Percentiles rank a stretch among this genome's conserved stretches.
Evolutionary conservation across 2,797 vertebrate genomes (phyloP).

Genomic region (Cephalopachus bancanus): DNA sequence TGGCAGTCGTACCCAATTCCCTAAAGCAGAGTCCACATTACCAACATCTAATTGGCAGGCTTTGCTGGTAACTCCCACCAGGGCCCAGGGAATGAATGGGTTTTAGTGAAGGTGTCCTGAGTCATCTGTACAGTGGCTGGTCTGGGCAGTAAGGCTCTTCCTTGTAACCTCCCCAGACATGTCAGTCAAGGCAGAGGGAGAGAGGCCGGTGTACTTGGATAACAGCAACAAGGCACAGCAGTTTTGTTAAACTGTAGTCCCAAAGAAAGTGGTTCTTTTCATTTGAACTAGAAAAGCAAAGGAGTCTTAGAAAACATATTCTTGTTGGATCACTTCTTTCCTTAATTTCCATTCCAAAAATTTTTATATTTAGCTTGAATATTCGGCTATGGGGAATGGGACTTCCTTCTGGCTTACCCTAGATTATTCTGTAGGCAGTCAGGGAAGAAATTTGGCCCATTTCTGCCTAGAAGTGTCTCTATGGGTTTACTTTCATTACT

Average conservation of each 20-base stretch:
- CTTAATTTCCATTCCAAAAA: conserved; percentile 56
- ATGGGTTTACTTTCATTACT: conserved; percentile 38
- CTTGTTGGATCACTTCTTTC: conserved; percentile 34
- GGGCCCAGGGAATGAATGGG: conserved; percentile 88
- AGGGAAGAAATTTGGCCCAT: conserved; percentile 11
- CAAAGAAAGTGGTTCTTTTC: conserved; percentile 69
- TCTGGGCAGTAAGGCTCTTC: conserved; percentile 77
- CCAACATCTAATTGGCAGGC: conserved; percentile 88
- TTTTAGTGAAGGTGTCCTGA: conserved; percentile 88
- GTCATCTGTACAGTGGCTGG: conserved; percentile 84
- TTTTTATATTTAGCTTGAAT: conserved; percentile 62
- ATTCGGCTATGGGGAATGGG: background rate
- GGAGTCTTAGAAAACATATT: background rate
- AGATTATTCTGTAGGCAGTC: conserved; percentile 51
- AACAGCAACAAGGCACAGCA: background rate
- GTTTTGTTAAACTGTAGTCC: conserved; percentile 56
- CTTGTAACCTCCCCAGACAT: conserved; percentile 84
- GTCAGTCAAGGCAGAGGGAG: conserved; percentile 85
- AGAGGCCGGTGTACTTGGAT: conserved; percentile 77
- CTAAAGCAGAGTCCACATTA: conserved; percentile 87
- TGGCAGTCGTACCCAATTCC: conserved; percentile 88
- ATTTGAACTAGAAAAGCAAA: conserved; percentile 66
- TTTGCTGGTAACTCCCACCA: conserved; percentile 84
- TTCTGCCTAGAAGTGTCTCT: conserved; percentile 35
- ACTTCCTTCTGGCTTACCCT: conserved; percentile 16